A percentile compares a stretch with the other conserved stretches of the same genome.
Evolutionary conservation across 1,140 invertebrate genomes (phyloP).

Genomic region (Lepidurus apus): DNA sequence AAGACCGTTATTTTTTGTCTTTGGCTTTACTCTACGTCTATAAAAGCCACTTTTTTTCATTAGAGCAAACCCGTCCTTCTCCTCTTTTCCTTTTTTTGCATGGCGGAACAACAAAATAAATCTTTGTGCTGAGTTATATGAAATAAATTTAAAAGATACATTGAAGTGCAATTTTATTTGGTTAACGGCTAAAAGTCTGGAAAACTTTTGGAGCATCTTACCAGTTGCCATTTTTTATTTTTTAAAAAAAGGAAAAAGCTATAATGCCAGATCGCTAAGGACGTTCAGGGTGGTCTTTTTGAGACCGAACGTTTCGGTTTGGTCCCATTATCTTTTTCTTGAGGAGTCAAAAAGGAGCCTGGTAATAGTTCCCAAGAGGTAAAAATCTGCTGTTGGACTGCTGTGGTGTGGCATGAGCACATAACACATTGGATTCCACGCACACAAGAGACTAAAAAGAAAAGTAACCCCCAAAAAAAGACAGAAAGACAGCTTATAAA

Average conservation of each 20-base stretch:
- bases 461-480: not conserved
- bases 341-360: not conserved
- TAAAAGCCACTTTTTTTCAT: not conserved
- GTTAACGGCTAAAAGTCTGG: no score
- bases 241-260: not conserved
- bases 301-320: not conserved
- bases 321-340: not conserved
- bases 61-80: not conserved
- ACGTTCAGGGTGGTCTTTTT: slow-evolving; percentile 6
- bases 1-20: not conserved
- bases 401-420: no score
- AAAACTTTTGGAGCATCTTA: no score
- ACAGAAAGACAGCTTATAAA: not conserved
- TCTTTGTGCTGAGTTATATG: no score
- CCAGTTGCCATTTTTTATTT: not conserved
- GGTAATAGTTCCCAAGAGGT: not conserved
- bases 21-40: slow-evolving; percentile 1
- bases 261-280: not conserved
- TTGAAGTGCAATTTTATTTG: no score
- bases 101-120: not conserved
- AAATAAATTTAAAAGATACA: no score
- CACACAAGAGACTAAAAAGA: no score
- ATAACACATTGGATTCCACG: no score
- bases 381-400: no score
- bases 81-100: not conserved